Evolutionary conservation across 2,888 invertebrate species (phyloP), one percentile per base, ranked within the genome.

Genomic region (Folsomia manolachei): DNA sequence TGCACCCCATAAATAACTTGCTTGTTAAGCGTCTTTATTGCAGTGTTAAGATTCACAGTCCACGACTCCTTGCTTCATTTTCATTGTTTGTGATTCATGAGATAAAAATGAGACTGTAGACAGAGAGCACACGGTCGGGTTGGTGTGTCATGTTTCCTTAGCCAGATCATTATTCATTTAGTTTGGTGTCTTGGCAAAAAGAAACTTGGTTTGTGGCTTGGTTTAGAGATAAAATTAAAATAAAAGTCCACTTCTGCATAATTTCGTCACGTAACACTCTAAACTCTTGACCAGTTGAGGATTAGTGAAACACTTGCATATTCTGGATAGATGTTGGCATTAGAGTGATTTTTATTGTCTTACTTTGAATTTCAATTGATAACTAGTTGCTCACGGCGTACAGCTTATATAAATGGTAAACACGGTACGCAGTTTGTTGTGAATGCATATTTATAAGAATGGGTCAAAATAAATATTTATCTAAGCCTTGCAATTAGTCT

Each of bases 51-150:
- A 51, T 51, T 51, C 51, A 51, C 51, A 51, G 51, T 9, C 51
- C 18, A 18, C 9, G 51, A 18, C n/a, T n/a, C n/a, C n/a, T n/a
- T n/a, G n/a, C n/a, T n/a, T n/a, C n/a, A n/a, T n/a, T n/a, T n/a
- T n/a, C n/a, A n/a, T n/a, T n/a, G n/a, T n/a, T 56, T 4, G 56
- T 56, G 56, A 56, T 56, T 56, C 56, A 56, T 56, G 56, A 7
- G 56, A 56, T 56, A 56, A 56, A 56, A 56, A 56, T 56, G 19
- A 56, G 56, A 56, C 56, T 56, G 56, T 56, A 56, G 56, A 56
- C 56, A 56, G 56, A 56, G 56, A 56, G 56, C 56, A 56, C 56
- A 56, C 56, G 56, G n/a, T n/a, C n/a, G n/a, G n/a, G n/a, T n/a
- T n/a, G n/a, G 56, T 56, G 56, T 56, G 56, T 56, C 56, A 56